phyloP scores from a whole-genome alignment of 2,888 invertebrate species.

The Chromoteleia sp. region DNA sequence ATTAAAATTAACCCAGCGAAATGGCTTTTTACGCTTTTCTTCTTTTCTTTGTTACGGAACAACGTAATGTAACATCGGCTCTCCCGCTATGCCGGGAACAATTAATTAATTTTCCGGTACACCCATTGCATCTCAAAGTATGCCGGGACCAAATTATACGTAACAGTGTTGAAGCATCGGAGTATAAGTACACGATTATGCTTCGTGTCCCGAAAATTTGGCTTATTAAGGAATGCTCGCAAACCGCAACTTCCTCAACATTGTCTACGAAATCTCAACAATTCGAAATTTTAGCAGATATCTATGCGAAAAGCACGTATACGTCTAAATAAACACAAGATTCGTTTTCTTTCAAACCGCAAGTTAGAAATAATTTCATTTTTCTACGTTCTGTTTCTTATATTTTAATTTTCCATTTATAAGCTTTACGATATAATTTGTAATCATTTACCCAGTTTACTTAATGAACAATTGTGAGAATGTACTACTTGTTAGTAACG shows the following conservation, averaged over 20 bases:
- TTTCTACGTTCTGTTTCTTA: too few relatives aligned
- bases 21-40: constrained; percentile 57
- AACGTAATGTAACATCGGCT: constrained; percentile 56
- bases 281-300: constrained; percentile 12
- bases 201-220: constrained; percentile 61
- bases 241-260: constrained; percentile 31
- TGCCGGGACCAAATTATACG: constrained; percentile 52
- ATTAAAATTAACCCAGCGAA: constrained; percentile 61
- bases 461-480: too few relatives aligned
- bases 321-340: background rate
- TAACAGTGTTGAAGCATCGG: constrained; percentile 51
- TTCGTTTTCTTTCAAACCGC: background rate
- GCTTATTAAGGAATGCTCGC: constrained; percentile 71
- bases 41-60: constrained; percentile 38
- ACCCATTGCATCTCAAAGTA: constrained; percentile 63
- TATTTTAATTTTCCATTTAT: too few relatives aligned
- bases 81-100: constrained; percentile 44
- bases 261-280: constrained; percentile 28
- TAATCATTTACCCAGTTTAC: too few relatives aligned
- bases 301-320: background rate
- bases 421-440: too few relatives aligned
- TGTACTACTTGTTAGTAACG: too few relatives aligned
- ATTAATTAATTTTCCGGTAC: constrained; percentile 72
- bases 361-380: background rate
- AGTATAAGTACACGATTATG: constrained; percentile 65